Percentiles rank a stretch among this genome's conserved stretches.
Conservation (phyloP, 2,888 invertebrate genomes). For the Acleris holmiana region DNA sequence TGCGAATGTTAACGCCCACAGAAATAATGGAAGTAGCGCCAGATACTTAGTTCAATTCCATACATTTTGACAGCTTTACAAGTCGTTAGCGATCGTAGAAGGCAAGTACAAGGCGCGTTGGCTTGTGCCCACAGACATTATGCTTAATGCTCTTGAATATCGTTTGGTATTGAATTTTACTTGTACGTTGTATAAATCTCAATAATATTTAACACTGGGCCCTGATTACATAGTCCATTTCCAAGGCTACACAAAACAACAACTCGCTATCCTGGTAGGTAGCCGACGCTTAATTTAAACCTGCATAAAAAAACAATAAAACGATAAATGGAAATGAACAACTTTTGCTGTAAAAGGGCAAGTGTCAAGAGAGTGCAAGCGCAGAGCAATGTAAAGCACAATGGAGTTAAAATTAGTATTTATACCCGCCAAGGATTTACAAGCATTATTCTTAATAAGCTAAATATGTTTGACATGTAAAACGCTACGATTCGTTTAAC, state of each 20-base stretch:
- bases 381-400: conserved; percentile 9
- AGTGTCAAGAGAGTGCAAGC: conserved; percentile 29
- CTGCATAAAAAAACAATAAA: conserved; percentile 24
- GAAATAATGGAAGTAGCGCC: too few relatives aligned
- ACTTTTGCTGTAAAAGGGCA: conserved; percentile 23
- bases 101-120: too few relatives aligned
- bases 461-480: too few relatives aligned
- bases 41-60: too few relatives aligned
- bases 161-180: too few relatives aligned
- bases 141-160: too few relatives aligned
- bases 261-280: conserved; percentile 18
- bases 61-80: too few relatives aligned
- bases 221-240: conserved; percentile 5
- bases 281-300: conserved; percentile 8
- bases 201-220: not conserved
- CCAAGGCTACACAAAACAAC: conserved; percentile 11
- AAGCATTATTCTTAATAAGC: not conserved
- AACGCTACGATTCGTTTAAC: too few relatives aligned
- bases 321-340: conserved; percentile 15
- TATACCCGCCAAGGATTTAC: conserved; percentile 3
- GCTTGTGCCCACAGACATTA: too few relatives aligned
- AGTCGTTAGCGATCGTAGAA: too few relatives aligned
- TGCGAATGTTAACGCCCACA: too few relatives aligned
- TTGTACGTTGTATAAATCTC: too few relatives aligned
- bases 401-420: not conserved